Evolutionary conservation across 35 echinoderm and acorn worm species (phyloP), one percentile per base, ranked within the genome.

Genomic region (Amphiura filiformis): DNA sequence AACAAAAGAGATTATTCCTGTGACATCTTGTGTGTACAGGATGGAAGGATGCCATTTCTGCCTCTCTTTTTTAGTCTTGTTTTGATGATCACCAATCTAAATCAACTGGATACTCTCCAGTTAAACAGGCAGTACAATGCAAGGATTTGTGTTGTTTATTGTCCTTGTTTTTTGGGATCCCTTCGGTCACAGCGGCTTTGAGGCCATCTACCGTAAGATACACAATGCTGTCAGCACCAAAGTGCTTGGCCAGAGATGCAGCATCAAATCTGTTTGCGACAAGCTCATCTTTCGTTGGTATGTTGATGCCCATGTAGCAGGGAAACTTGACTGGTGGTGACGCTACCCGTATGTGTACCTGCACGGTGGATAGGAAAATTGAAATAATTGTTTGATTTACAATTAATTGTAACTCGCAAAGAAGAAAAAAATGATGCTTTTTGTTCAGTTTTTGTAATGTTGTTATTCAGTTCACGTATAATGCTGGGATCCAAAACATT

Each of bases 231-330:
- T 92, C 90, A 0, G 96, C 96, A 23, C 93, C 93, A 78, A 98
- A 94, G 65, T 98, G 79, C 57, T 82, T 82, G 0, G 96, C 96
- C 0, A 98, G 87, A 7, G 83, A 32, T 20, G 94, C 89, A 22
- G 83, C 61, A 13, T 91, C 82, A 33, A 94, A 52, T 1, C 78
- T 52, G 84, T 98, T 98, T 0, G 96, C 96, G 39, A 98, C 91
- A 0, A 98, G 92, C 79, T 98, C 96, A 64, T 98, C 89, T 81
- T 78, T 86, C n/a, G 96, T 98, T 30, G 96, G 96, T 35, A 98
- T 98, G 83, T 98, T 98, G 84, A 98, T 98, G 82, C 96, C 96
- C 96, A 98, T 98, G 56, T 98, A 98, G 84, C 96, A 98, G 0
- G 96, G 96, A 56, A 94, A 38, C 65, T 89, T 94, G 81, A 98